These are phyloP conservation scores for Potorous gilbertii DNA, from an alignment of 2,797 vertebrate species.

Conservation along the genomic window DNA sequence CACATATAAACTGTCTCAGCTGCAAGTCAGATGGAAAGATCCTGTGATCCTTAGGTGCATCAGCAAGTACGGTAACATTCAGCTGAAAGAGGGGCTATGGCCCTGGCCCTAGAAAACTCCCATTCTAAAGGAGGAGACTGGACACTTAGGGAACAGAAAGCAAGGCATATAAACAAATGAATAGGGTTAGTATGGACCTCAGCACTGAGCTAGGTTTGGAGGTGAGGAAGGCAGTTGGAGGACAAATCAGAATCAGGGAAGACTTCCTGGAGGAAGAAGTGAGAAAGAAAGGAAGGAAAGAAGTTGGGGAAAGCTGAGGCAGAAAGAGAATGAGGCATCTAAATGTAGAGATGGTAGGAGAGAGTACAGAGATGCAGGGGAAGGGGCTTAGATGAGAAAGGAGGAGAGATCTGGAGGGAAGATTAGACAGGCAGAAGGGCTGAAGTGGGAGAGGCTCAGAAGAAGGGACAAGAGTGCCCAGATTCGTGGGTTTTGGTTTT, in stretches of 20 bases:
- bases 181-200: neutral
- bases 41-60: neutral
- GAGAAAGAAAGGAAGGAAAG: neutral
- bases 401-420: neutral
- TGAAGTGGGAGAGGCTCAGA: neutral
- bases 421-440: neutral
- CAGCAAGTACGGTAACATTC: neutral
- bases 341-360: neutral
- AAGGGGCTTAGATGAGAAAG: neutral
- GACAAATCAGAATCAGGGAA: neutral
- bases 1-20: neutral
- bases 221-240: neutral
- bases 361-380: neutral
- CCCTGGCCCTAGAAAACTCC: neutral
- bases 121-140: neutral
- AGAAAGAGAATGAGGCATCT: neutral
- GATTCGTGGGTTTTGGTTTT: constrained; percentile 53
- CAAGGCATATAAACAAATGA: neutral
- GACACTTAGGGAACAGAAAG: neutral
- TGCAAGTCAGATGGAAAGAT: neutral
- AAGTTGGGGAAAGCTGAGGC: neutral
- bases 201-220: neutral
- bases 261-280: neutral
- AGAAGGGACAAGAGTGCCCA: constrained; percentile 23
- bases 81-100: neutral